Base-by-base conservation (phyloP, 2,797 vertebrate genomes). In the Eremophila alpestris region DNA sequence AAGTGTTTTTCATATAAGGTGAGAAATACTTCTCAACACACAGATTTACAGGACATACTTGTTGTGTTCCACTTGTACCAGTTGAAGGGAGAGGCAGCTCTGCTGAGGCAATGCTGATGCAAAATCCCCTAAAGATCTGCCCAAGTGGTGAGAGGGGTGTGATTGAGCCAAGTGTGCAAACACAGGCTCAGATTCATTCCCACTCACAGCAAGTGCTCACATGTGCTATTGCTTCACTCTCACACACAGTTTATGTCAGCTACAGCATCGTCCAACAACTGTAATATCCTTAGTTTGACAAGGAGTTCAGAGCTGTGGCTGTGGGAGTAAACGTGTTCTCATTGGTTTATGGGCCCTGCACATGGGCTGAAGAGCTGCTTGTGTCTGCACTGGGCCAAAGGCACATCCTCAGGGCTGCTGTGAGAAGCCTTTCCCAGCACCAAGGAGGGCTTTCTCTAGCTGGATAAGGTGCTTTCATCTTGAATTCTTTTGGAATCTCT, bases 101-200 rank as follows among this genome's bases (percentile, higher is more conserved):
- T 74, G 68, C 76, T 93, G 90, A 91, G 55, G 52, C 81, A 89
- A 67, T 62, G 86, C 24, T 64, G 88, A 16, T 89, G 51, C 11
- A 76, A 87, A 90, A 64, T 40, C 32, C 18, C 13, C 34, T 56
- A 45, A 80, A 70, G 24, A 34, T 58, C 59, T 67, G 55, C 48
- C 36, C 45, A 24, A 76, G 46, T 12, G 56, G 17, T 22, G 59
- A 79, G 59, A 79, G 48, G 52, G 45, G 26, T 2, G 38, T 36
- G 38, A 59, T 34, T 79, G 55, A 87, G 38, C 74, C 77, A 52
- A 84, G 40, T 45, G 8, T 24, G 78, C 75, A 78, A 84, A 67
- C 49, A 87, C 34, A 14, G 2, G 23, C 21, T 87, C 11, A 32
- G 67, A 71, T 63, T 67, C 24, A 34, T 87, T 85, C 76, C 71